These are phyloP conservation scores for Tympanuchus pallidicinctus DNA, from an alignment of 2,113 vertebrate genomes.

Conservation along the genomic window DNA sequence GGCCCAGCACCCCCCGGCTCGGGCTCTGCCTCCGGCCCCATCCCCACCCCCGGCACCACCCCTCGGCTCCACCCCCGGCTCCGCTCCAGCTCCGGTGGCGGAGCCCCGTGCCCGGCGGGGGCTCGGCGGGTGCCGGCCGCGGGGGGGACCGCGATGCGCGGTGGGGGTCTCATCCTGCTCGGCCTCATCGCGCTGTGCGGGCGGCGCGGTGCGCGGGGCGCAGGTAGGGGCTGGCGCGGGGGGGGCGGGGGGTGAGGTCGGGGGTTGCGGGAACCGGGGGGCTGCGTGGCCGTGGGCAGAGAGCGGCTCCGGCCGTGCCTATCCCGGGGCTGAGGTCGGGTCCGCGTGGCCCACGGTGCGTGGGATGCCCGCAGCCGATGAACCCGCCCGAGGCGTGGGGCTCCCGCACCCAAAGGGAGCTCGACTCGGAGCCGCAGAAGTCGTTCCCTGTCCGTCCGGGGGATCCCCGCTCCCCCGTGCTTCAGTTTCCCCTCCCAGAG, in stretches of 20 bases:
- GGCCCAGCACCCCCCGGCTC: not conserved
- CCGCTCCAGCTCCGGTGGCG: not conserved
- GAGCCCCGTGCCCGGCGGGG: not conserved
- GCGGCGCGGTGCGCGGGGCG: not conserved
- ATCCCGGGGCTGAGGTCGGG: too few relatives aligned
- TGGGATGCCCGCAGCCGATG: not conserved
- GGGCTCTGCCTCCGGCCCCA: not conserved
- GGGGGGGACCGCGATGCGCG: not conserved
- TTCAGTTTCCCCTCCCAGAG: constrained; percentile 21
- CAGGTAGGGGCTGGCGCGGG: not conserved
- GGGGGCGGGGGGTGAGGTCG: too few relatives aligned
- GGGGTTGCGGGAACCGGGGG: not conserved
- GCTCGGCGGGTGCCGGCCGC: not conserved
- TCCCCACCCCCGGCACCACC: too few relatives aligned
- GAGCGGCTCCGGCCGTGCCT: not conserved
- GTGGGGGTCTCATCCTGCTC: not conserved
- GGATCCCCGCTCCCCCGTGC: not conserved
- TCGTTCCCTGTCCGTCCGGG: too few relatives aligned
- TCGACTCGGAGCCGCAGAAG: not conserved
- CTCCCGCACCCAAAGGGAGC: too few relatives aligned
- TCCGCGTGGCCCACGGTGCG: too few relatives aligned
- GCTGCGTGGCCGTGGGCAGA: not conserved
- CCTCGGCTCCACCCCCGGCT: not conserved
- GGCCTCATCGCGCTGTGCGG: too few relatives aligned
- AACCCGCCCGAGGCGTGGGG: not conserved